Base-by-base conservation (phyloP, 2,797 vertebrate species). In the Anomalospiza imberbis region DNA sequence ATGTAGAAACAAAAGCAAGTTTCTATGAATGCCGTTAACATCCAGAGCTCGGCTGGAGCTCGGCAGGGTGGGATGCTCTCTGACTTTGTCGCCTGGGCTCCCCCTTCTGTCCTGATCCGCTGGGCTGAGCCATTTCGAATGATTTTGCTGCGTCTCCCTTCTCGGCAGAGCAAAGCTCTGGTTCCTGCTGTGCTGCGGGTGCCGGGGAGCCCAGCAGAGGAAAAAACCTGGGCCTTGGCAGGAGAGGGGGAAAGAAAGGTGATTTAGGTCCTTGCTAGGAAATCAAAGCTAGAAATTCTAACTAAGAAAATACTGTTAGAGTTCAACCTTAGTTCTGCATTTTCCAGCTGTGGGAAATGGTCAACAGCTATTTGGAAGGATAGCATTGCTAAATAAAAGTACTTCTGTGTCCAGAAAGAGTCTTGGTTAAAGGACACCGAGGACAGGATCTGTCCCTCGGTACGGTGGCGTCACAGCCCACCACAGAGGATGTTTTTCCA, bases 41-140 rank as follows among this genome's bases (percentile, higher is more conserved):
- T 4, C 21, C 34, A 74, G 48, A 67, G 61, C 40, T 58, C 13
- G 28, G n/a, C 68, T 14, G 44, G 44, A 90, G 66, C 54, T 25
- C 2, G 5, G 50, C 6, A 0, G 77, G 16, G 25, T 45, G 51
- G 38, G 71, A 92, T 63, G 51, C 73, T 55, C 80, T 89, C 83
- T 0, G 8, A 75, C 85, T 89, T 91, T 92, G 92, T 91, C 81
- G 92, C 95, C 94, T 55, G 94, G 53, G 94, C 92, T 96, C 95
- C 92, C 96, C 51, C 91, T 96, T 89, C 92, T 92, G 94, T 94
- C 71, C 91, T 60, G 51, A 93, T 73, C n/a, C 0, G 2, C 73
- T 14, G 57, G n/a, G 17, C 26, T 10, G 29, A 89, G 50, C 17
- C 40, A 4, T 8, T 17, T 10, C 13, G 5, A 68, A 36, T 1